Conservation (phyloP, 2,797 vertebrate genomes). For the Bradypodion ventrale region DNA sequence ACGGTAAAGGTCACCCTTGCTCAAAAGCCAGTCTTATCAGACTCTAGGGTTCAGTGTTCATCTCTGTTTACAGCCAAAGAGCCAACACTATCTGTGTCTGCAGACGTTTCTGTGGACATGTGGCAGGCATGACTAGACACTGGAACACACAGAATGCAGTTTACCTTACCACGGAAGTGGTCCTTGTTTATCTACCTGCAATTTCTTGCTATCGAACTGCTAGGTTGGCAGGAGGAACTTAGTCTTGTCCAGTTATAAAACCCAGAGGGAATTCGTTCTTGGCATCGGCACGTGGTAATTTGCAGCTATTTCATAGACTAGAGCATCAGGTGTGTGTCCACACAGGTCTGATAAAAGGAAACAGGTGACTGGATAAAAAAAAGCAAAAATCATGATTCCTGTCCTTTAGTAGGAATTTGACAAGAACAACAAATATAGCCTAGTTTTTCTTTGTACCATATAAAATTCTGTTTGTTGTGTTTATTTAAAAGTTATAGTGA, state of each 20-base stretch:
- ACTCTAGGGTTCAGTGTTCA: too few relatives aligned
- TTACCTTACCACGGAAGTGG: too few relatives aligned
- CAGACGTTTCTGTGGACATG: too few relatives aligned
- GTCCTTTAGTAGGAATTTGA: background rate
- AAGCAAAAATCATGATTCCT: background rate
- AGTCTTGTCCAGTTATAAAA: background rate
- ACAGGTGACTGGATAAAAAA: background rate
- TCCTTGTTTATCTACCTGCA: too few relatives aligned
- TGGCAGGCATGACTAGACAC: too few relatives aligned
- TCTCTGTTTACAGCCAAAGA: too few relatives aligned
- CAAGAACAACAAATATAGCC: background rate
- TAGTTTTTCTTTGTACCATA: background rate
- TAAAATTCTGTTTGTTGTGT: background rate
- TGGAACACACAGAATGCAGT: too few relatives aligned
- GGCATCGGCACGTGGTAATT: background rate
- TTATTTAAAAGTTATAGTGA: background rate
- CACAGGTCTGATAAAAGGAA: background rate
- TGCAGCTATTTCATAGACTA: background rate
- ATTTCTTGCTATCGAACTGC: too few relatives aligned
- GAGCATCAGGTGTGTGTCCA: background rate
- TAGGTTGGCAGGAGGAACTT: too few relatives aligned
- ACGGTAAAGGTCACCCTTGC: too few relatives aligned
- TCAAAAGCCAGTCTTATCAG: too few relatives aligned
- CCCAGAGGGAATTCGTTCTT: background rate
- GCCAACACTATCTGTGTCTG: too few relatives aligned